Percentiles rank a stretch among this genome's conserved stretches.
phyloP scores from a whole-genome alignment of 2,113 vertebrate species.

The Dipodomys ordii region DNA sequence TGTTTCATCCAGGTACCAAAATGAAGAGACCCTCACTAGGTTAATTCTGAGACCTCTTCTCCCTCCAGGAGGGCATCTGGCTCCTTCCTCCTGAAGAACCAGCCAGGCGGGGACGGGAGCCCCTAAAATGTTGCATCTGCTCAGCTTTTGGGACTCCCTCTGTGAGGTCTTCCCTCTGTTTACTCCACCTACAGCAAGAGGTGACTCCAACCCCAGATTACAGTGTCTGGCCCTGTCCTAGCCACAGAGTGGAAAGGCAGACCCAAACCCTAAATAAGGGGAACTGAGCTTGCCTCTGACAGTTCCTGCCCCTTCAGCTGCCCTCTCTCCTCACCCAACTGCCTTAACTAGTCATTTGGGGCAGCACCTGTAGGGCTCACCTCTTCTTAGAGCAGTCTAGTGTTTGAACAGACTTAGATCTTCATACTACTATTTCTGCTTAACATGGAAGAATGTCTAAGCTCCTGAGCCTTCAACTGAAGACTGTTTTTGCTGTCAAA shows the following conservation, averaged over 20 bases:
- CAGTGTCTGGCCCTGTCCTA: background rate
- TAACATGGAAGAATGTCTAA: background rate
- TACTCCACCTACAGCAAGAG: background rate
- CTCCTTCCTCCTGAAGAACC: background rate
- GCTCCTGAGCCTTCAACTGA: background rate
- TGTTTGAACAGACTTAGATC: background rate
- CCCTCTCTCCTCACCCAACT: background rate
- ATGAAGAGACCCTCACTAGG: background rate
- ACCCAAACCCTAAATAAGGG: background rate
- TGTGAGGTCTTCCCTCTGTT: too few relatives aligned
- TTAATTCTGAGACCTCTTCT: background rate
- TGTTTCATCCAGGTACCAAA: background rate
- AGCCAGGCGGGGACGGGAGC: background rate
- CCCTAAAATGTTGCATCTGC: background rate
- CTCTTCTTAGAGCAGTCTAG: background rate
- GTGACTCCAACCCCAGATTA: background rate
- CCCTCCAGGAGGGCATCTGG: background rate
- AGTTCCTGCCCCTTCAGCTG: rapidly evolving
- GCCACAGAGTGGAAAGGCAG: background rate
- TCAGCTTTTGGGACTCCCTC: background rate
- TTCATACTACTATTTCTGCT: background rate
- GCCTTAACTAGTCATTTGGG: background rate
- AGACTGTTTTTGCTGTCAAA: background rate
- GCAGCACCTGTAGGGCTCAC: background rate
- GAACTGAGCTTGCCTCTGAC: background rate